Percentiles rank a stretch among this genome's conserved stretches.
Evolutionary conservation across 1,140 invertebrate genomes (phyloP).

Genomic region (Monochamus saltuarius): DNA sequence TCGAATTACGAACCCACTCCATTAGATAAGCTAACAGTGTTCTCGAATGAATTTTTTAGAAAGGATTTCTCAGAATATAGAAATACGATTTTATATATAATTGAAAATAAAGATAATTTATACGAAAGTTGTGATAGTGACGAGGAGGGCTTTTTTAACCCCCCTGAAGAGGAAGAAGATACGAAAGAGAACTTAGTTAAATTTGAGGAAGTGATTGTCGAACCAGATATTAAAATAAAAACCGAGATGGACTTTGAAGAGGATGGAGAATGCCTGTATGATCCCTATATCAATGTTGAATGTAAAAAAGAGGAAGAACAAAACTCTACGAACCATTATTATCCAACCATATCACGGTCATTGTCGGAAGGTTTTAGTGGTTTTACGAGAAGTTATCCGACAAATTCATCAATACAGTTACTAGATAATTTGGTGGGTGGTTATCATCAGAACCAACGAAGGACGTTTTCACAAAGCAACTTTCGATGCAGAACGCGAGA

Average conservation of each 20-base stretch:
- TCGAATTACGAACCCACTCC: slow-evolving; percentile 38
- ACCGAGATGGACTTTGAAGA: slow-evolving; percentile 38
- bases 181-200: slow-evolving; percentile 16
- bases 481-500: slow-evolving; percentile 43
- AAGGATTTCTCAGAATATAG: slow-evolving; percentile 45
- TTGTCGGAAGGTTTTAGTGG: neutral
- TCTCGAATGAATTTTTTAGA: slow-evolving; percentile 45
- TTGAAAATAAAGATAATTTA: slow-evolving; percentile 40
- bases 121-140: slow-evolving; percentile 39
- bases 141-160: slow-evolving; percentile 24
- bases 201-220: slow-evolving; percentile 45
- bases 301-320: slow-evolving; percentile 6
- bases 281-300: neutral
- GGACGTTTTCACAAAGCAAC: slow-evolving; percentile 39
- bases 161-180: slow-evolving; percentile 13
- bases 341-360: no score
- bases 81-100: slow-evolving; percentile 42
- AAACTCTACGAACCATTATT: no score
- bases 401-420: slow-evolving; percentile 22
- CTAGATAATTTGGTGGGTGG: slow-evolving; percentile 33
- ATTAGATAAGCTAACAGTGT: slow-evolving; percentile 42
- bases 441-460: slow-evolving; percentile 26
- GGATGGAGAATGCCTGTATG: slow-evolving; percentile 19
- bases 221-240: slow-evolving; percentile 47
- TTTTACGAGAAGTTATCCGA: slow-evolving; percentile 3